Conservation (phyloP, 2,113 vertebrate species). For the Accipiter cooperii region DNA sequence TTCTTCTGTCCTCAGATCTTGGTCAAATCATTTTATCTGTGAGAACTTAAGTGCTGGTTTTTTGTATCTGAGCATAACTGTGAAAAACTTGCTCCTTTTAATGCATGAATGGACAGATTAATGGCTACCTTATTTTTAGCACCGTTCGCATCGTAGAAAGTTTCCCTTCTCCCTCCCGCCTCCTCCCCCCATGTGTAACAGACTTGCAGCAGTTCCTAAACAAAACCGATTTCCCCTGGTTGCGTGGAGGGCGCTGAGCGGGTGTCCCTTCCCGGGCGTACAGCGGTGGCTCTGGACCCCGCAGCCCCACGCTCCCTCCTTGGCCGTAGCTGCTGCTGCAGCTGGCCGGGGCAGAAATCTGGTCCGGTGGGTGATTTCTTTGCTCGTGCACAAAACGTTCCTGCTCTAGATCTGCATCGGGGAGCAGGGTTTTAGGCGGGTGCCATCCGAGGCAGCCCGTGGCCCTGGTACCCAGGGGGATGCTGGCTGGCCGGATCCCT, state of each 20-base stretch:
- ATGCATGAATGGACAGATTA: neutral
- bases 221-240: neutral
- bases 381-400: fast-evolving
- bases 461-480: no score
- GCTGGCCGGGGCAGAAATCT: neutral
- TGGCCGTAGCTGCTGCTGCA: neutral
- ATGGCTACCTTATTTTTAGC: neutral
- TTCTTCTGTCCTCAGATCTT: neutral
- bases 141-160: neutral
- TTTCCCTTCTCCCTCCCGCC: neutral
- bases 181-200: neutral
- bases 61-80: neutral
- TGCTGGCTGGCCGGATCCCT: neutral
- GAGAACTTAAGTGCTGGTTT: neutral
- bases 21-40: neutral
- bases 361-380: neutral
- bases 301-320: neutral
- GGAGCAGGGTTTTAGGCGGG: neutral
- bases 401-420: neutral
- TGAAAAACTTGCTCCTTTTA: neutral
- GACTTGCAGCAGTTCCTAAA: neutral
- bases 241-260: fast-evolving
- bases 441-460: neutral
- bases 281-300: neutral
- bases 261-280: neutral